Evolutionary conservation across 1,140 invertebrate species (phyloP).

Genomic region (Drosophila fuyamai): DNA sequence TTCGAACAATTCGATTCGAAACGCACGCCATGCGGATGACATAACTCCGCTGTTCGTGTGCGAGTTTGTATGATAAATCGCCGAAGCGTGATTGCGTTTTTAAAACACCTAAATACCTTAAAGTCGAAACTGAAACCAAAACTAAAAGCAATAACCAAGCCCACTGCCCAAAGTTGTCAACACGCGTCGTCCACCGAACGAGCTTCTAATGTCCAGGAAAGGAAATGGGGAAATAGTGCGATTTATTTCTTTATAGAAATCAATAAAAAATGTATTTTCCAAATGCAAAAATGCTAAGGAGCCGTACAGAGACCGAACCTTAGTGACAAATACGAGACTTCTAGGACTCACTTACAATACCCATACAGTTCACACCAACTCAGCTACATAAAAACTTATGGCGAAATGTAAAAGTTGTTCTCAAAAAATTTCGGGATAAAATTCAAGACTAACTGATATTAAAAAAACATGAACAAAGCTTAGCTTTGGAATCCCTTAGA

Average conservation of each 20-base stretch:
- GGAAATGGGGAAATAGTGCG: constrained; percentile 35
- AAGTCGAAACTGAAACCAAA: constrained; percentile 4
- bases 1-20: constrained; percentile 18
- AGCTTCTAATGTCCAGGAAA: constrained; percentile 8
- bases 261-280: constrained; percentile 1
- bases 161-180: constrained; percentile 19
- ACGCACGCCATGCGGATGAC: constrained; percentile 59
- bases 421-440: too few species aligned
- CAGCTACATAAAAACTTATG: too few species aligned
- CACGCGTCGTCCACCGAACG: constrained; percentile 14
- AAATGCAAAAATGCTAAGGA: background rate
- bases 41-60: constrained; percentile 44
- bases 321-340: too few species aligned
- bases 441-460: too few species aligned
- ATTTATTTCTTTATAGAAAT: constrained; percentile 1
- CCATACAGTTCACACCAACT: too few species aligned
- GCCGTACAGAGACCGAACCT: too few species aligned
- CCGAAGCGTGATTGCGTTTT: constrained; percentile 70
- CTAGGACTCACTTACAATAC: too few species aligned
- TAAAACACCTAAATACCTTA: constrained; percentile 32
- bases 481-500: too few species aligned
- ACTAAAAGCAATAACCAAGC: constrained; percentile 7
- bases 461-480: too few species aligned
- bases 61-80: constrained; percentile 54
- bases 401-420: too few species aligned